These are phyloP conservation scores for Clarias batrachus DNA, from an alignment of 2,113 vertebrate genomes.

Conservation along the genomic window DNA sequence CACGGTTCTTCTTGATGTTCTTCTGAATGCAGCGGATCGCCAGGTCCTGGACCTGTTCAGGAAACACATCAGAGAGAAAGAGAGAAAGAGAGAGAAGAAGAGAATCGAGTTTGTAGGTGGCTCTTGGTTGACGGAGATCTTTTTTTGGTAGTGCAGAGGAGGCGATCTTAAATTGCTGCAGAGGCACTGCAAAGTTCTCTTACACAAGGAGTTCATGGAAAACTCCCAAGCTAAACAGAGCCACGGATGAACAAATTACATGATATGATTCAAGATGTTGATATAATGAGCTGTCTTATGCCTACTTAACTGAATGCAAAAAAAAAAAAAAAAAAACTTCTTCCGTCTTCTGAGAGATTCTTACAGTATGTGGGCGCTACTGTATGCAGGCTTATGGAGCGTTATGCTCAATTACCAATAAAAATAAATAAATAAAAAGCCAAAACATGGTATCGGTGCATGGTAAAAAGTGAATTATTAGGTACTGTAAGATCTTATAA, in stretches of 20 bases:
- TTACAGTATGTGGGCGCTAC: not conserved
- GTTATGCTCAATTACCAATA: not conserved
- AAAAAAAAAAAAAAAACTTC: not conserved
- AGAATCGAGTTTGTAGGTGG: slow-evolving; percentile 2
- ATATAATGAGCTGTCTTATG: not conserved
- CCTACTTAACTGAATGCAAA: not conserved
- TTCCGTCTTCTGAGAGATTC: too few relatives aligned
- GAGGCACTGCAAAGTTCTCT: not conserved
- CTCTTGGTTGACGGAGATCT: not conserved
- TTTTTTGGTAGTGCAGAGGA: slow-evolving; percentile 9
- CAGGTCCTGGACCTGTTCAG: slow-evolving; percentile 87
- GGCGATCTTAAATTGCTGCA: slow-evolving; percentile 39
- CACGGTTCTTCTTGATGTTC: slow-evolving; percentile 95
- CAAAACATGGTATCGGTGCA: too few relatives aligned
- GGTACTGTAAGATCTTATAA: too few relatives aligned
- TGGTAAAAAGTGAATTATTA: too few relatives aligned
- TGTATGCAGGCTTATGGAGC: not conserved
- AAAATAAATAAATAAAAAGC: too few relatives aligned
- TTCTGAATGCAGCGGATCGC: slow-evolving; percentile 97
- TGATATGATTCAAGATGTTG: not conserved
- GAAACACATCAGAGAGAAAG: not conserved
- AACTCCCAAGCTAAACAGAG: not conserved
- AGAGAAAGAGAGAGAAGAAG: not conserved
- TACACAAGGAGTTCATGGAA: not conserved
- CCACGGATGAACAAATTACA: not conserved